Conservation (phyloP, 2,888 invertebrate genomes). For the Eilema griseolum region DNA sequence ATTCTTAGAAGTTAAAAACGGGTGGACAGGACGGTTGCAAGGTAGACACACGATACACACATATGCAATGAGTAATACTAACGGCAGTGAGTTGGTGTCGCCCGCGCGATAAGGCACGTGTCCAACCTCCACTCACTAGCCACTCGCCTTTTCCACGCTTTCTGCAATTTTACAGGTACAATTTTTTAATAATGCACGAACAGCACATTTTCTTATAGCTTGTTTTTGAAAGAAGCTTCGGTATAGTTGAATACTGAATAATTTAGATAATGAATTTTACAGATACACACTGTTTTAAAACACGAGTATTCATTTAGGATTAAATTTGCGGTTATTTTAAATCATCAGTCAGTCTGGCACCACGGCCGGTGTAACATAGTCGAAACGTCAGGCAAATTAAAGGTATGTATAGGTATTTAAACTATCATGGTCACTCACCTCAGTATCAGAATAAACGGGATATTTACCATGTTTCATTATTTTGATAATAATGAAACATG, state of each 20-base stretch:
- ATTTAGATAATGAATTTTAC: background rate
- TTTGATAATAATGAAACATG: too few species aligned
- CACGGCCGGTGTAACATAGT: too few species aligned
- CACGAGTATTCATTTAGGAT: background rate
- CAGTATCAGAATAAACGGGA: too few species aligned
- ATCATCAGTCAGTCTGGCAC: too few species aligned
- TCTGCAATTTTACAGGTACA: constrained; percentile 56
- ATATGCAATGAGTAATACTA: constrained; percentile 55
- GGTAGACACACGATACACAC: constrained; percentile 38
- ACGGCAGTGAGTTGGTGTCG: constrained; percentile 52
- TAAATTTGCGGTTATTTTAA: background rate
- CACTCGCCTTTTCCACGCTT: constrained; percentile 55
- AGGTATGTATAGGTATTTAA: too few species aligned
- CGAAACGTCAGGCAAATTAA: too few species aligned
- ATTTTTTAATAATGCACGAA: constrained; percentile 50
- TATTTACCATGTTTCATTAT: too few species aligned
- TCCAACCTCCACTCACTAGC: constrained; percentile 46
- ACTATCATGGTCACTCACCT: too few species aligned
- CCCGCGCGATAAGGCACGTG: constrained; percentile 65
- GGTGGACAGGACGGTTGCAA: constrained; percentile 35
- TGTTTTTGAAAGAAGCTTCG: constrained; percentile 31
- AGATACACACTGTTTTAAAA: background rate
- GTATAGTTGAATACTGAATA: constrained; percentile 17
- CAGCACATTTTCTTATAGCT: constrained; percentile 35
- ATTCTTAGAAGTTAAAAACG: constrained; percentile 41